Evolutionary conservation across 2,797 vertebrate genomes (phyloP).

Genomic region (Denticeps clupeoides): DNA sequence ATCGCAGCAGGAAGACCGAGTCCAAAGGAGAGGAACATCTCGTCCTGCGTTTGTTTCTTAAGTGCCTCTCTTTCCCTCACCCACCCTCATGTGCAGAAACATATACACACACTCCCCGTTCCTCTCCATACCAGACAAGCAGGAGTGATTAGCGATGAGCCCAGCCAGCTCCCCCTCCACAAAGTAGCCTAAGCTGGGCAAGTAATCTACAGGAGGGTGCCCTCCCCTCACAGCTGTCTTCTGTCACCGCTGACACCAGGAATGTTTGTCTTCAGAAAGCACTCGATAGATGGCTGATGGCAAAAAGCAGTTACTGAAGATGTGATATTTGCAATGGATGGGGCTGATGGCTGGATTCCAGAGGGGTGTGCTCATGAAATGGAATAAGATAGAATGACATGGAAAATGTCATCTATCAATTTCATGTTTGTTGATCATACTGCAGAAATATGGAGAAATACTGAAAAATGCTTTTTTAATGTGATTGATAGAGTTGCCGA

Average conservation of each 20-base stretch:
- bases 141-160: slow-evolving; percentile 57
- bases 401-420: no score
- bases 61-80: neutral
- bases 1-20: no score
- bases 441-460: no score
- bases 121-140: slow-evolving; percentile 51
- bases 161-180: slow-evolving; percentile 42
- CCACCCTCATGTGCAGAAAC: neutral
- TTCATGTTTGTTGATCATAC: no score
- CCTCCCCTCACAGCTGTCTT: slow-evolving; percentile 14
- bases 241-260: neutral
- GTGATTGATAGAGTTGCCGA: no score
- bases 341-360: no score
- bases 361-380: no score
- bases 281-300: neutral
- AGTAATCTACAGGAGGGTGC: slow-evolving; percentile 21
- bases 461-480: no score
- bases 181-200: slow-evolving; percentile 16
- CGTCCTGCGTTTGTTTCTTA: no score
- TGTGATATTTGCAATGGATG: neutral
- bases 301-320: neutral
- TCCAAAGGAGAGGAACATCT: no score
- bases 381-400: neutral
- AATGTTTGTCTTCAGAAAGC: no score
- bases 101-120: no score